Percentiles rank a stretch among this genome's conserved stretches.
Evolutionary conservation across 2,797 vertebrate genomes (phyloP).

Genomic region (Vespertilio murinus): DNA sequence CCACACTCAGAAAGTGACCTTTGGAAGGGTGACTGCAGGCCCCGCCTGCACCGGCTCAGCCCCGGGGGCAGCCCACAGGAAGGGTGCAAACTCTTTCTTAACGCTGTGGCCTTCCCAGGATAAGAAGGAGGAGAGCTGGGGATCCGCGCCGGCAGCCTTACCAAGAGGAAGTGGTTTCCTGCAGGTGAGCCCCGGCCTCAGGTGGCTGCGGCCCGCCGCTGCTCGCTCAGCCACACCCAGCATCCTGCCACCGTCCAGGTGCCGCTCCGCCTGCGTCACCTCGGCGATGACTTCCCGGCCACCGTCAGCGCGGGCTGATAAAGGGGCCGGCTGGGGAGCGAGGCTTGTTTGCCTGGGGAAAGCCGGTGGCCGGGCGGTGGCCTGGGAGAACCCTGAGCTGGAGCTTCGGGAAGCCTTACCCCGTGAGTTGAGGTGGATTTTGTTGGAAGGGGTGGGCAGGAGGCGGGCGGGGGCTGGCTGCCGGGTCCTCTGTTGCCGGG

Average conservation of each 20-base stretch:
- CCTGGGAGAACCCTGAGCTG: neutral
- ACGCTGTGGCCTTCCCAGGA: neutral
- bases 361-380: neutral
- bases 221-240: slow-evolving; percentile 58
- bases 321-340: neutral
- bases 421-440: slow-evolving; percentile 53
- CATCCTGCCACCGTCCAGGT: slow-evolving; percentile 18
- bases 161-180: neutral
- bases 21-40: slow-evolving; percentile 17
- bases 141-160: neutral
- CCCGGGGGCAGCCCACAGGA: neutral
- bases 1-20: slow-evolving; percentile 45
- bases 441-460: neutral
- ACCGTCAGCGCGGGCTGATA: neutral
- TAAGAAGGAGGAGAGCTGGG: neutral
- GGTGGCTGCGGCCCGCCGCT: neutral
- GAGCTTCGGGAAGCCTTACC: neutral
- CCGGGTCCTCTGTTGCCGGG: neutral
- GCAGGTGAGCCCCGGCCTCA: neutral
- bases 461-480: neutral
- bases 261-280: slow-evolving; percentile 41
- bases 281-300: neutral
- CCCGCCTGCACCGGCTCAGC: neutral
- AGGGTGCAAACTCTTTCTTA: neutral
- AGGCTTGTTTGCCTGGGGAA: neutral